Conservation (phyloP, 2,797 vertebrate genomes). For the Buceros bicornis region DNA sequence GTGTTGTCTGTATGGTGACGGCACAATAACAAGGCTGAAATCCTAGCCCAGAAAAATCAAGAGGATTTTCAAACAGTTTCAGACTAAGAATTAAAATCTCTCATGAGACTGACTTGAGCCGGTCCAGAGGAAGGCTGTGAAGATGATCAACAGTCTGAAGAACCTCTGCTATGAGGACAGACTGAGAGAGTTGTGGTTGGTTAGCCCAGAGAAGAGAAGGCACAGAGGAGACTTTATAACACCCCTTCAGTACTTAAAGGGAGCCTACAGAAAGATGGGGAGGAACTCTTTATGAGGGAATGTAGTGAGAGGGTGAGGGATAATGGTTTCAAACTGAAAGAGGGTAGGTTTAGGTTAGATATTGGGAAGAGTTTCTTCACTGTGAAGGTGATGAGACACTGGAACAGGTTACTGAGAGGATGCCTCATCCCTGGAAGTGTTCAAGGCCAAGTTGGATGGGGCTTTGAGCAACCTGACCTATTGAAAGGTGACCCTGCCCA, state of each 20-base stretch:
- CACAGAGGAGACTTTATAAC: fast-evolving
- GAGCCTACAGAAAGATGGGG: neutral
- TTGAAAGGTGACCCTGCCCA: neutral
- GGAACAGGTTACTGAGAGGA: neutral
- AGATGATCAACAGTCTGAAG: neutral
- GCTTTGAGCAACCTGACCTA: neutral
- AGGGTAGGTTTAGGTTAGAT: neutral
- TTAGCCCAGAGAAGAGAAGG: neutral
- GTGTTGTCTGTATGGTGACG: neutral
- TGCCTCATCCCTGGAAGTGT: too few relatives aligned
- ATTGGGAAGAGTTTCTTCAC: too few relatives aligned
- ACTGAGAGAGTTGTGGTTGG: neutral
- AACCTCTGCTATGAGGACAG: fast-evolving
- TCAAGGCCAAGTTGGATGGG: neutral
- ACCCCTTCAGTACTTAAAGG: neutral
- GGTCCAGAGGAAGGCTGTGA: neutral
- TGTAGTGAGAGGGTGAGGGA: neutral
- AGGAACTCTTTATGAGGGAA: too few relatives aligned
- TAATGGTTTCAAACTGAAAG: neutral
- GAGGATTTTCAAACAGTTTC: neutral
- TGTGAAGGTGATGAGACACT: neutral
- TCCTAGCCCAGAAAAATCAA: neutral
- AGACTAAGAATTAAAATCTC: neutral
- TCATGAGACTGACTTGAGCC: fast-evolving
- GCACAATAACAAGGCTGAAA: neutral